Percentiles rank a stretch among this genome's conserved stretches.
These are phyloP conservation scores for Eupithecia abbreviata DNA, from an alignment of 2,888 invertebrate species.

Conservation along the genomic window DNA sequence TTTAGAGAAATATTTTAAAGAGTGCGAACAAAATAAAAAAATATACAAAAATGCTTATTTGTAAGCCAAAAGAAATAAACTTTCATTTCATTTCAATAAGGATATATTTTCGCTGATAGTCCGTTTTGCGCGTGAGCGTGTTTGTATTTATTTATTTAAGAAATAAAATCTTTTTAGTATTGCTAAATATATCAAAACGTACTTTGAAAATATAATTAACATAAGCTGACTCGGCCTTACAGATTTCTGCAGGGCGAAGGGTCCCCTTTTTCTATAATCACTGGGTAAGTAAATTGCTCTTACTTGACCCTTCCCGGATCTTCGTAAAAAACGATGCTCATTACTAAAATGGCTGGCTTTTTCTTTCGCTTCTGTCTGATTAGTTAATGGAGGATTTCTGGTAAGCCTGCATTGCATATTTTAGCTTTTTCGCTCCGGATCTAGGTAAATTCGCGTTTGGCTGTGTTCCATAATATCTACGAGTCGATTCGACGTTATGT, in stretches of 20 bases:
- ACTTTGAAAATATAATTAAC: neutral
- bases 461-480: conserved; percentile 31
- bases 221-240: neutral
- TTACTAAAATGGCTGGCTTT: conserved; percentile 5
- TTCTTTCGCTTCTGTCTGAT: conserved; percentile 12
- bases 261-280: neutral
- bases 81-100: too few species aligned
- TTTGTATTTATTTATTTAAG: too few species aligned
- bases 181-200: neutral
- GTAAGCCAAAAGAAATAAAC: too few species aligned
- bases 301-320: conserved; percentile 4
- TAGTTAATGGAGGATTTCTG: conserved; percentile 21
- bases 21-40: too few species aligned
- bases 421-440: conserved; percentile 23
- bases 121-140: too few species aligned
- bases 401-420: conserved; percentile 25
- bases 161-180: too few species aligned
- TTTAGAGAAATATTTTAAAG: too few species aligned
- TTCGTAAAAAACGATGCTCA: conserved; percentile 7
- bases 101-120: too few species aligned
- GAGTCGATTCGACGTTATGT: conserved; percentile 24
- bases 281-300: conserved; percentile 6
- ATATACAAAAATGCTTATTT: too few species aligned
- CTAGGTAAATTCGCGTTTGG: conserved; percentile 33
- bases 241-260: neutral